A percentile compares a stretch with the other conserved stretches of the same genome.
Evolutionary conservation across 2,888 invertebrate genomes (phyloP).

Genomic region (Hoplodrina blanda): DNA sequence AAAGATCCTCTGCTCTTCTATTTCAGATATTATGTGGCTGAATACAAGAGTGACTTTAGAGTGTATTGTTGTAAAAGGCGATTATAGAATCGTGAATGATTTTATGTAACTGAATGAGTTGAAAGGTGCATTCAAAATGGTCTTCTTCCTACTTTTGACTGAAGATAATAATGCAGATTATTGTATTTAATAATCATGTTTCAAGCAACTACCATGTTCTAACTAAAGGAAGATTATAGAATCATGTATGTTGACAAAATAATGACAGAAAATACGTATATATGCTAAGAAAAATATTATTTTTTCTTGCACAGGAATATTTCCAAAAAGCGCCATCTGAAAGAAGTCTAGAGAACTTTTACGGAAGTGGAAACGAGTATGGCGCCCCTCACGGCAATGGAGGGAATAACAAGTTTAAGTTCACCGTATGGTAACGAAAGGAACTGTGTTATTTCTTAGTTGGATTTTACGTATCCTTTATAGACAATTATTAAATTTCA

Average conservation of each 20-base stretch:
- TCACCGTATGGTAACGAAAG: background rate
- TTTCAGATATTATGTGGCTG: constrained; percentile 2
- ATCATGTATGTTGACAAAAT: background rate
- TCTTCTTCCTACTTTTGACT: constrained; percentile 23
- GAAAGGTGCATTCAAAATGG: constrained; percentile 39
- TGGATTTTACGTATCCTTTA: background rate
- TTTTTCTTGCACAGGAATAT: background rate
- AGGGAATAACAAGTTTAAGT: constrained; percentile 8
- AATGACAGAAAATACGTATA: background rate
- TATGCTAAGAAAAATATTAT: accelerated
- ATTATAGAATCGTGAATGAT: constrained; percentile 43
- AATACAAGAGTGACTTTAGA: background rate
- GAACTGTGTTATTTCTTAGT: background rate
- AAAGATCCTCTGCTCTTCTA: constrained; percentile 17
- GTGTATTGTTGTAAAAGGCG: constrained; percentile 9
- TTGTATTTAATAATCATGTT: background rate
- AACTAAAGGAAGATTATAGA: background rate
- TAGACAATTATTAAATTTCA: background rate
- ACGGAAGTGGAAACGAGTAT: constrained; percentile 26
- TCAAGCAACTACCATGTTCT: background rate
- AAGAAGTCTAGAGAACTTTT: constrained; percentile 55
- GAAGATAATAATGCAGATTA: background rate
- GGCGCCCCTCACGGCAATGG: constrained; percentile 30
- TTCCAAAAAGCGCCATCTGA: constrained; percentile 64
- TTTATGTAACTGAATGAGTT: constrained; percentile 46